Evolutionary conservation across 2,113 vertebrate genomes (phyloP).

Genomic region (Zosterops pallidus): DNA sequence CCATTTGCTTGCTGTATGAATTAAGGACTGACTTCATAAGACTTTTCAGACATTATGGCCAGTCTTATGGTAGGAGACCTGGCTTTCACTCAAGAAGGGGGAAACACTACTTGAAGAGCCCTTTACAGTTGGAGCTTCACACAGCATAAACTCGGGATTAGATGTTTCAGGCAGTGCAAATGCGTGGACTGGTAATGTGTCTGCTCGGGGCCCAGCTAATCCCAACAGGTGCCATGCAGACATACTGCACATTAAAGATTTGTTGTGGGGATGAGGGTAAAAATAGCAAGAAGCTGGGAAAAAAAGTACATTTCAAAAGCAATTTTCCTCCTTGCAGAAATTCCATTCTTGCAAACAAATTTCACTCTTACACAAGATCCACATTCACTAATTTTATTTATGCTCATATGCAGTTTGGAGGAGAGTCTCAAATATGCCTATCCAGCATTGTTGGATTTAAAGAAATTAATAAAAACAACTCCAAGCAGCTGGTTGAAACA

Average conservation of each 20-base stretch:
- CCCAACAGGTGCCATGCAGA: constrained; percentile 66
- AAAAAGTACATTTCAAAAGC: constrained; percentile 16
- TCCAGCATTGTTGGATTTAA: constrained; percentile 73
- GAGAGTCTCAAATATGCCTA: constrained; percentile 68
- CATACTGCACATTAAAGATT: constrained; percentile 43
- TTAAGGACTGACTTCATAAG: not conserved
- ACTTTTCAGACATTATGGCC: not conserved
- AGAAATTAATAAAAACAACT: constrained; percentile 79
- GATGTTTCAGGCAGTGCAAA: not conserved
- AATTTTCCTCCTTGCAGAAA: constrained; percentile 21
- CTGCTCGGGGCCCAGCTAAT: constrained; percentile 9
- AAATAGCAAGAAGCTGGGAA: constrained; percentile 48
- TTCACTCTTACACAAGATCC: not conserved
- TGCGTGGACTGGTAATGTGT: not conserved
- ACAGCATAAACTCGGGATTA: not conserved
- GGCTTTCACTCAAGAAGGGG: constrained; percentile 2
- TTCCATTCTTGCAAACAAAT: constrained; percentile 39
- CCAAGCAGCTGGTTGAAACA: constrained; percentile 80
- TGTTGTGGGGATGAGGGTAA: constrained; percentile 55
- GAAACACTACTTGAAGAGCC: not conserved
- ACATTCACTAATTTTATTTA: constrained; percentile 31
- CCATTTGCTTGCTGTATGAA: not conserved
- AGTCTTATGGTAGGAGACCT: not conserved
- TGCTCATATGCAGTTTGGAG: constrained; percentile 1
- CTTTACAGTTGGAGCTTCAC: not conserved